These are phyloP conservation scores for Harpegnathos saltator DNA, from an alignment of 1,140 invertebrate genomes.

Conservation along the genomic window DNA sequence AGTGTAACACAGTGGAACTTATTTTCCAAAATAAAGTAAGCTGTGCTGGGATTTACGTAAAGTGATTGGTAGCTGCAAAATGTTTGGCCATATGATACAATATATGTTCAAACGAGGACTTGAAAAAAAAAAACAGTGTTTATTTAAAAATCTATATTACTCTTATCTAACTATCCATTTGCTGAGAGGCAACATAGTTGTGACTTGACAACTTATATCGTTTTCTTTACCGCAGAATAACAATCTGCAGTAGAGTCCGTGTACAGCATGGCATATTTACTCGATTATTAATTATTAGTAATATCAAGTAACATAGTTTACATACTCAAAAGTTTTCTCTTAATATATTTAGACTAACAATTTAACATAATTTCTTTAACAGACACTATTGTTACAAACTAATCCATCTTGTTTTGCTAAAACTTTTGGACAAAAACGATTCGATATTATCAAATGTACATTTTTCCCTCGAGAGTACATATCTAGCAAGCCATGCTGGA, in stretches of 20 bases:
- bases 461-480: constrained; percentile 4
- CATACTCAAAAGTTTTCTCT: constrained; percentile 75
- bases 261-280: constrained; percentile 8
- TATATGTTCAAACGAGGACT: constrained; percentile 46
- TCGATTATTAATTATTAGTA: constrained; percentile 20
- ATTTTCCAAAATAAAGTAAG: constrained; percentile 51
- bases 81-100: constrained; percentile 48
- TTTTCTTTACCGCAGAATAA: constrained; percentile 4
- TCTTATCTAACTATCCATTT: constrained; percentile 50
- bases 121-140: constrained; percentile 49
- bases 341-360: constrained; percentile 79
- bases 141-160: constrained; percentile 56
- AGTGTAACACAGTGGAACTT: constrained; percentile 35
- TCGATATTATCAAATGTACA: constrained; percentile 20
- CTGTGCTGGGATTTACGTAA: constrained; percentile 57
- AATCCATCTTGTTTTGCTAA: constrained; percentile 18
- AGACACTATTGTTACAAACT: constrained; percentile 58
- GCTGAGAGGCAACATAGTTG: constrained; percentile 15
- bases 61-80: constrained; percentile 55
- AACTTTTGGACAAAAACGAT: constrained; percentile 7
- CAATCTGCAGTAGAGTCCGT: constrained; percentile 9
- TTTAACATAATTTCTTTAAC: constrained; percentile 75
- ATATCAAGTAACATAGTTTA: constrained; percentile 42
- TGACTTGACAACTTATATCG: constrained; percentile 15
- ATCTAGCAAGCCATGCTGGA: constrained; percentile 61